Evolutionary conservation across 2,888 invertebrate genomes (phyloP).

Genomic region (Dynastes maya): DNA sequence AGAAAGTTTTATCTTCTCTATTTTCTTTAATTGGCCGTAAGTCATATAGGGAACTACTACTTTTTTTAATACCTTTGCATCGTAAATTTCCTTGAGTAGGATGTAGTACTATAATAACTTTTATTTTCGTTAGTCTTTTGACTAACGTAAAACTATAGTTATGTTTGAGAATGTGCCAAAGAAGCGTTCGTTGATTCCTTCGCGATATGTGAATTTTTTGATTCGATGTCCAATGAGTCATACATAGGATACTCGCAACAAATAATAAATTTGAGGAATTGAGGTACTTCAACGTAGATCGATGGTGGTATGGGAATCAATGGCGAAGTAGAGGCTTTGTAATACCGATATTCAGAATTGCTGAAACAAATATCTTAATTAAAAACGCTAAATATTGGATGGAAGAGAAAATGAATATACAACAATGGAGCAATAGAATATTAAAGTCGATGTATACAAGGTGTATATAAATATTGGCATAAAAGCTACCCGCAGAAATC

Average conservation of each 20-base stretch:
- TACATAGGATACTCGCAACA: slow-evolving; percentile 94
- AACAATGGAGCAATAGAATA: not conserved
- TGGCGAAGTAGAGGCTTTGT: slow-evolving; percentile 91
- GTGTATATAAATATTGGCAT: no score
- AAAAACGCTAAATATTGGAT: not conserved
- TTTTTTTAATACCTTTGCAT: not conserved
- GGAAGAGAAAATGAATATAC: slow-evolving; percentile 23
- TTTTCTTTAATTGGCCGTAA: no score
- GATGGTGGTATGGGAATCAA: slow-evolving; percentile 91
- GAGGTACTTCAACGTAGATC: slow-evolving; percentile 90
- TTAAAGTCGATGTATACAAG: no score
- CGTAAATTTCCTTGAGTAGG: slow-evolving; percentile 32
- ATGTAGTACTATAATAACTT: slow-evolving; percentile 30
- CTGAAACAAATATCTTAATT: slow-evolving; percentile 69
- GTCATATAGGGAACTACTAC: not conserved
- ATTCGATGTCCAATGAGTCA: slow-evolving; percentile 81
- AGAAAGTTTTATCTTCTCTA: not conserved
- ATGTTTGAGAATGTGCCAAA: slow-evolving; percentile 80
- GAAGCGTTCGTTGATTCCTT: slow-evolving; percentile 82
- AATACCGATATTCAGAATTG: slow-evolving; percentile 88
- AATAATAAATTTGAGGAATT: slow-evolving; percentile 84
- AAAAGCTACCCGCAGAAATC: no score
- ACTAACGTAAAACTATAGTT: slow-evolving; percentile 76
- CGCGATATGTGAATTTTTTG: slow-evolving; percentile 72
- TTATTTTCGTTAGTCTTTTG: slow-evolving; percentile 54